Conservation (phyloP, 2,888 invertebrate species). For the Stenoptilia bipunctidactyla region DNA sequence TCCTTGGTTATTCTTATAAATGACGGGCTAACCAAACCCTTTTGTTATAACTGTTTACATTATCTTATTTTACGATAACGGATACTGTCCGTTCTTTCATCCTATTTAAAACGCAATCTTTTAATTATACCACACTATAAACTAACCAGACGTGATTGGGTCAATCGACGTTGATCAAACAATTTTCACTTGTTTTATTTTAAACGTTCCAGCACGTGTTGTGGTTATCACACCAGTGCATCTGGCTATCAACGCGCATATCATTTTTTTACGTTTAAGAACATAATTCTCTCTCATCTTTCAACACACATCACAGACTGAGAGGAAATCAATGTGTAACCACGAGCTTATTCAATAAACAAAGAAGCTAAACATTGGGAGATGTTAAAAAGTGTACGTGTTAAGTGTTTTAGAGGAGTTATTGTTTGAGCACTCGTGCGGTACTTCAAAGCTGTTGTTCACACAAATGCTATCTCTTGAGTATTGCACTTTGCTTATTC, state of each 20-base stretch:
- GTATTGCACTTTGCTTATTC: too few relatives aligned
- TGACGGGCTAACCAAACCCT: not conserved
- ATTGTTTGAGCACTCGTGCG: conserved; percentile 51
- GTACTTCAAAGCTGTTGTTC: conserved; percentile 28
- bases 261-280: not conserved
- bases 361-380: conserved; percentile 34
- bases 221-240: conserved; percentile 4
- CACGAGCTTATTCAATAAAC: conserved; percentile 18
- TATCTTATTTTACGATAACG: not conserved
- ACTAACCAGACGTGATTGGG: conserved; percentile 42
- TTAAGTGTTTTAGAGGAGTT: conserved; percentile 48
- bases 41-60: not conserved
- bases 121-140: conserved; percentile 45
- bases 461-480: too few relatives aligned
- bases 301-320: too few relatives aligned
- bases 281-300: too few relatives aligned
- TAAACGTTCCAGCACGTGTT: conserved; percentile 28
- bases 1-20: not conserved
- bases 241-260: not conserved
- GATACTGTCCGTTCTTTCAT: conserved; percentile 1
- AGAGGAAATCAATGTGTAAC: too few relatives aligned
- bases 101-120: conserved; percentile 9
- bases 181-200: conserved; percentile 42
- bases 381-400: conserved; percentile 54
- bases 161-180: conserved; percentile 45